Evolutionary conservation across 2,113 vertebrate species (phyloP).

Genomic region (Tupaia chinensis): DNA sequence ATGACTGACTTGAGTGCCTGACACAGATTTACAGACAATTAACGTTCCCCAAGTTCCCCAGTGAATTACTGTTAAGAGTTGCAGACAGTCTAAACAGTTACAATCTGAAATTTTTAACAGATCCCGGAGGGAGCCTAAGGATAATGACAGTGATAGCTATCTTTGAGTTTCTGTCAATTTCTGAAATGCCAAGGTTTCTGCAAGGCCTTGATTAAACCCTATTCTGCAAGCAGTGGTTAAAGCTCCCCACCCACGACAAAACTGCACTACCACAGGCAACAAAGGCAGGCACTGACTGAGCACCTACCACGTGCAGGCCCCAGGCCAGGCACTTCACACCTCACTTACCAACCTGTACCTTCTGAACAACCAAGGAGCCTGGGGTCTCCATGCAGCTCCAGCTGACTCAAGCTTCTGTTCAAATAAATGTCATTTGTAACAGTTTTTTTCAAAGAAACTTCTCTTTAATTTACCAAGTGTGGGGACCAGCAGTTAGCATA

Average conservation of each 20-base stretch:
- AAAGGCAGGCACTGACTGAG: background rate
- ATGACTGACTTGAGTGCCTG: background rate
- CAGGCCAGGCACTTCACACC: background rate
- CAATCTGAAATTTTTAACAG: constrained; percentile 33
- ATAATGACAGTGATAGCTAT: background rate
- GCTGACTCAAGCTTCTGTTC: background rate
- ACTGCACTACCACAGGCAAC: background rate
- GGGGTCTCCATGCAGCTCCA: background rate
- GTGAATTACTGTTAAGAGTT: constrained; percentile 12
- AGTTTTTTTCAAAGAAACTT: constrained; percentile 5
- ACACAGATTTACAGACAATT: background rate
- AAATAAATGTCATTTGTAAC: background rate
- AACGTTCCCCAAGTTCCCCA: background rate
- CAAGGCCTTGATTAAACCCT: constrained; percentile 28
- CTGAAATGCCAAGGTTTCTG: constrained; percentile 45
- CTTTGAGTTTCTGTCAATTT: constrained; percentile 21
- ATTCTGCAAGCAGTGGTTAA: constrained; percentile 17
- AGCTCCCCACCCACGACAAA: background rate
- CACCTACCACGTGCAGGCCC: background rate
- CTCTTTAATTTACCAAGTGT: background rate
- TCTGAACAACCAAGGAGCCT: background rate
- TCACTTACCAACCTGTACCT: background rate
- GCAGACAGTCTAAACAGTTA: background rate
- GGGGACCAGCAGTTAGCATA: background rate
- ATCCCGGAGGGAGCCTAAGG: background rate